phyloP scores from a whole-genome alignment of 1,140 invertebrate species.

The Sitophilus oryzae region DNA sequence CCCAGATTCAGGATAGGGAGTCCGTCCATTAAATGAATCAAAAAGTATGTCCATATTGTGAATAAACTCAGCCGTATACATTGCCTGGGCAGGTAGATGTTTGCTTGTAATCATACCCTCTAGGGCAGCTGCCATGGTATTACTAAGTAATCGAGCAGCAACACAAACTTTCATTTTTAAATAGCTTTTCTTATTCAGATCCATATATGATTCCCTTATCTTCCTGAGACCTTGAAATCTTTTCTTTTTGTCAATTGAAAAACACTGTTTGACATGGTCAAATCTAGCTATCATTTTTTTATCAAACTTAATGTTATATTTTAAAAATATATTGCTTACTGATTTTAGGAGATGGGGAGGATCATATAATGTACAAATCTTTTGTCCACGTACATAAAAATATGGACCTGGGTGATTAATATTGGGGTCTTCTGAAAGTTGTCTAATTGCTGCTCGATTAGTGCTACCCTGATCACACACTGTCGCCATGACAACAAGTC shows the following conservation, averaged over 20 bases:
- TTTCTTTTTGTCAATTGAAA: conserved; percentile 7
- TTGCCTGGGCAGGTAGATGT: conserved; percentile 15
- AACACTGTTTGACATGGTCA: conserved; percentile 2
- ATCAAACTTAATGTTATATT: not conserved
- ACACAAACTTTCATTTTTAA: conserved; percentile 15
- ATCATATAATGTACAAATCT: not conserved
- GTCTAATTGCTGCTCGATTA: conserved; percentile 13
- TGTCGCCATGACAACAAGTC: conserved; percentile 17
- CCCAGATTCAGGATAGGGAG: conserved; percentile 4
- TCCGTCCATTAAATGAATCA: conserved; percentile 17
- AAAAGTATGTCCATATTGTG: conserved; percentile 18
- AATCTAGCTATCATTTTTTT: conserved; percentile 1
- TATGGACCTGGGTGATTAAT: not conserved
- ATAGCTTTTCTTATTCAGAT: not conserved
- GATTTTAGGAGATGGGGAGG: conserved; percentile 1
- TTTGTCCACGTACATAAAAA: not conserved
- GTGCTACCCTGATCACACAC: conserved; percentile 23
- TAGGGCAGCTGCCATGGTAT: conserved; percentile 7
- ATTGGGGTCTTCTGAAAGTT: not conserved
- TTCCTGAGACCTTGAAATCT: conserved; percentile 8
- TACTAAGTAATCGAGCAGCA: conserved; percentile 3
- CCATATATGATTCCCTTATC: conserved; percentile 6
- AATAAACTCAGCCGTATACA: conserved; percentile 23
- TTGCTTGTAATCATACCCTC: conserved; percentile 6
- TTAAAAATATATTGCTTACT: not conserved